A percentile compares a stretch with the other conserved stretches of the same genome.
Evolutionary conservation across 2,888 invertebrate species (phyloP).

Genomic region (Rhogogaster chlorosoma): DNA sequence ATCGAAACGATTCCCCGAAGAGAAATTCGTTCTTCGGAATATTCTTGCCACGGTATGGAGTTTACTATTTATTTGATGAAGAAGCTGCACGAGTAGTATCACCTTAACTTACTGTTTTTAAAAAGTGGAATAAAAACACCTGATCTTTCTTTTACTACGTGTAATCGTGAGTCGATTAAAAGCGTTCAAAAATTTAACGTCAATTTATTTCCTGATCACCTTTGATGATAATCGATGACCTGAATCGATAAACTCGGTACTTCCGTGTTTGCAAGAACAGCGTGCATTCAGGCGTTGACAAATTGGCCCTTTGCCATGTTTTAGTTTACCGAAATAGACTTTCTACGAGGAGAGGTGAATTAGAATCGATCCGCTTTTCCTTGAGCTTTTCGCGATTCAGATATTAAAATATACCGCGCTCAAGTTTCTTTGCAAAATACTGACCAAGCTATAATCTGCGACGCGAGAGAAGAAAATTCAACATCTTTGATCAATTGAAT

Average conservation of each 20-base stretch:
- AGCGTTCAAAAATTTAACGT: not conserved
- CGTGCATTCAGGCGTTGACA: not conserved
- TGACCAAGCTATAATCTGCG: not conserved
- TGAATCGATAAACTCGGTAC: constrained; percentile 8
- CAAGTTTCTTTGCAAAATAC: not conserved
- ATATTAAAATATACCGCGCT: not conserved
- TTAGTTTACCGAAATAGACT: not conserved
- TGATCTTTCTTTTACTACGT: not conserved
- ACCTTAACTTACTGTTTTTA: no score
- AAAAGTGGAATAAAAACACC: not conserved
- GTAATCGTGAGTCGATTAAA: not conserved
- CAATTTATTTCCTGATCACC: not conserved
- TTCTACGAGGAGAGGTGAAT: not conserved
- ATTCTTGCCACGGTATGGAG: no score
- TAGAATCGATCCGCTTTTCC: not conserved
- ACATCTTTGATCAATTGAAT: not conserved
- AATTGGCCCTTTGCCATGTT: constrained; percentile 34
- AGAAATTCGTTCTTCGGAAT: no score
- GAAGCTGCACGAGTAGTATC: no score
- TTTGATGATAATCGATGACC: not conserved
- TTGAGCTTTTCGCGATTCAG: not conserved
- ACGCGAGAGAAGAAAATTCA: not conserved
- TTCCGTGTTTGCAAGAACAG: not conserved
- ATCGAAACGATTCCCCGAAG: no score
- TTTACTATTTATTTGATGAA: no score